phyloP scores from a whole-genome alignment of 2,888 invertebrate genomes.

The Conops quadrifasciatus region DNA sequence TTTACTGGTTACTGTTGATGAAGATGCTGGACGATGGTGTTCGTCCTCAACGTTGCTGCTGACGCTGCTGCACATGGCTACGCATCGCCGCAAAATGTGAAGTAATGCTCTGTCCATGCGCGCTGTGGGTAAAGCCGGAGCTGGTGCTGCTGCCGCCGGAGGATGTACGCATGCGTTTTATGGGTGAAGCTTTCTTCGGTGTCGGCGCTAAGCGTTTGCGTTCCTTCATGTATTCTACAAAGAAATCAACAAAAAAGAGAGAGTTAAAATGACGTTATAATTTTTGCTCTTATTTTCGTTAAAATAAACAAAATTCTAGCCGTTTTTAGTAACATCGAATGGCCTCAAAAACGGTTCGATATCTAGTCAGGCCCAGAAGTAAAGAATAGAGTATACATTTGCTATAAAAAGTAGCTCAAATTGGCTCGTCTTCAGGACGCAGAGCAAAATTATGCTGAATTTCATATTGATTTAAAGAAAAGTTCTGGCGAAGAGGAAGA shows the following conservation, averaged over 20 bases:
- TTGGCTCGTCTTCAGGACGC: too few relatives aligned
- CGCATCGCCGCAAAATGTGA: conserved; percentile 46
- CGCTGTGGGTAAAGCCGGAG: conserved; percentile 42
- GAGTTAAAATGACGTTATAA: not conserved
- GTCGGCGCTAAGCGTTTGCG: conserved; percentile 64
- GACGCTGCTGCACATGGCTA: conserved; percentile 43
- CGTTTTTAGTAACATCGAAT: too few relatives aligned
- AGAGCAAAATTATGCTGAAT: too few relatives aligned
- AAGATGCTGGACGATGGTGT: not conserved
- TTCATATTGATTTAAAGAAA: too few relatives aligned
- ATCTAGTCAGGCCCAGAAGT: too few relatives aligned
- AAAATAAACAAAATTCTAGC: too few relatives aligned
- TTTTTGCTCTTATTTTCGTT: too few relatives aligned
- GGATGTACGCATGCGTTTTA: conserved; percentile 61
- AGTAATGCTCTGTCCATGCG: conserved; percentile 46
- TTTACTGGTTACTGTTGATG: not conserved
- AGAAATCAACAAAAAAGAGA: conserved; percentile 15
- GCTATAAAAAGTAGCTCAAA: too few relatives aligned
- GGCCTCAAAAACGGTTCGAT: too few relatives aligned
- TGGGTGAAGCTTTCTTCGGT: conserved; percentile 62
- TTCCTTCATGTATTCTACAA: conserved; percentile 65
- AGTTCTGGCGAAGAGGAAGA: not conserved
- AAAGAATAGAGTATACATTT: too few relatives aligned
- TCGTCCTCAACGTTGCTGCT: conserved; percentile 35
- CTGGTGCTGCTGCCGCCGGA: conserved; percentile 45